Base-by-base conservation (phyloP, 2,797 vertebrate species). In the Siniperca undulata region DNA sequence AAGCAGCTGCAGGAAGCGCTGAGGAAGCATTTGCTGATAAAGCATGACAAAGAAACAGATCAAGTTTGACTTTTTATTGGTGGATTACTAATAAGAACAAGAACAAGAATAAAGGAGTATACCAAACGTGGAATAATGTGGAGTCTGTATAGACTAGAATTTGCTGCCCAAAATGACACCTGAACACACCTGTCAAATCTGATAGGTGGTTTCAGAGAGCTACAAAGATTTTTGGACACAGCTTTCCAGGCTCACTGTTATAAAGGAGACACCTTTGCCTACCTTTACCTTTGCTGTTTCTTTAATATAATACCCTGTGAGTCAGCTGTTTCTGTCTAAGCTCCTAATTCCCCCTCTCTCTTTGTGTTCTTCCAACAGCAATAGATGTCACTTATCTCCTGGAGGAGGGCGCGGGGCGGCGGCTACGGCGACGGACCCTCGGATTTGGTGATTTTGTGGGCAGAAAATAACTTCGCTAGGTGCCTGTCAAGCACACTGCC, bases 311-410 rank as follows among this genome's bases (percentile, higher is more conserved):
- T 36, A 50, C 27, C 11, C 9, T 82, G 16, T 70, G 30, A 67
- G 58, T 82, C 53, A 60, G 78, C 78, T 65, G 46, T 89, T 77
- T 87, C 50, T 64, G 27, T 72, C 64, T 50, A 62, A 78, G 52
- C 76, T 77, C 53, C 36, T 84, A 82, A 85, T 61, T 42, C 74
- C 61, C 68, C 19, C 61, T 71, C 65, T 83, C 52, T 78, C 27
- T 87, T 56, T 88, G 16, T 86, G 67, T 92, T 94, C 59, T 91
- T 85, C 77, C 24, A 86, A 83, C 96, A 99, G 98, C 97, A 83
- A 98, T 99, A n/a, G 98, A 99, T 46, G 98, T 99, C 95, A 97
- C 97, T 3, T 99, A 99, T 91, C 94, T 99, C 89, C 95, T 99
- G 74, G 98, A 99, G 93, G 98, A 99, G 91, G 98, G 98, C 2